Conservation (phyloP, 2,888 invertebrate genomes). For the Orchestes rusci region DNA sequence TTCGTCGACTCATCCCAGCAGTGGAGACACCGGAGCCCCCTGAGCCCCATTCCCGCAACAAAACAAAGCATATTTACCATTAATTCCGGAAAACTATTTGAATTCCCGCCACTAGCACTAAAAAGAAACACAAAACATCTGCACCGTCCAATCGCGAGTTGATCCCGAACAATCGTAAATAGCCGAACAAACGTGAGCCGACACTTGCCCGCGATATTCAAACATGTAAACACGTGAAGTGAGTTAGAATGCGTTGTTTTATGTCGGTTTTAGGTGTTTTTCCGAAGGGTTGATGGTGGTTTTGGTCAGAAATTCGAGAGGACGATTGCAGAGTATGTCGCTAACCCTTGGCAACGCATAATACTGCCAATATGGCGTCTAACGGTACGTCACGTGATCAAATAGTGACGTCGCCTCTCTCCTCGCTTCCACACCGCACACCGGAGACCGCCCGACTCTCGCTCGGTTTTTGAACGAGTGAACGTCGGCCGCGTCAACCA, state of each 20-base stretch:
- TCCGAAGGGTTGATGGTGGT: slow-evolving; percentile 1
- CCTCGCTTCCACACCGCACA: slow-evolving; percentile 13
- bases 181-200: slow-evolving; percentile 39
- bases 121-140: slow-evolving; percentile 42
- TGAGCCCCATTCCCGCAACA: slow-evolving; percentile 15
- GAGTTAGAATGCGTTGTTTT: slow-evolving; percentile 7
- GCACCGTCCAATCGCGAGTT: slow-evolving; percentile 43
- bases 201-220: slow-evolving; percentile 41
- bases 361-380: slow-evolving; percentile 55
- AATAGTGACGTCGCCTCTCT: slow-evolving; percentile 46
- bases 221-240: slow-evolving; percentile 33
- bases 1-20: slow-evolving; percentile 16
- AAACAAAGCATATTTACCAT: slow-evolving; percentile 31
- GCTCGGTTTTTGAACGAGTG: slow-evolving; percentile 38
- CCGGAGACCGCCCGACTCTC: slow-evolving; percentile 35
- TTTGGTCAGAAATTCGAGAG: slow-evolving; percentile 13
- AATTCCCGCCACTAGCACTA: slow-evolving; percentile 38
- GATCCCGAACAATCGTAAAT: slow-evolving; percentile 43
- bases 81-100: slow-evolving; percentile 27
- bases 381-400: slow-evolving; percentile 52
- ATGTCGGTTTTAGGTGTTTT: slow-evolving; percentile 3
- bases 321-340: slow-evolving; percentile 40
- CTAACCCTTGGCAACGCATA: slow-evolving; percentile 47
- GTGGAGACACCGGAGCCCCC: slow-evolving; percentile 14
- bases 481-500: not conserved